Conservation (phyloP, 2,797 vertebrate genomes). For the Lophius americanus region DNA sequence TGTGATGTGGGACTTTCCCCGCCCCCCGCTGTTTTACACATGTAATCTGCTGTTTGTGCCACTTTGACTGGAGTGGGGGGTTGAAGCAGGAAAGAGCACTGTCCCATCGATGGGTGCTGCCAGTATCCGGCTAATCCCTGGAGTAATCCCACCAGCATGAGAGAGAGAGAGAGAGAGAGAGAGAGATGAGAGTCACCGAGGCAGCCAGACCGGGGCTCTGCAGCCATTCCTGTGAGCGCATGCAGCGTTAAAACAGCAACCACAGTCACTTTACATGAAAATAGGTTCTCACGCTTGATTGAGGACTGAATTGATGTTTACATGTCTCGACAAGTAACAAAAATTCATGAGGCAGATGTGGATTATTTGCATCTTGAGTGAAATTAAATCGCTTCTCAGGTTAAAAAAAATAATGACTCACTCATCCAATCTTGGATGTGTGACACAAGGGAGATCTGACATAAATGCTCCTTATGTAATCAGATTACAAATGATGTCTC, state of each 20-base stretch:
- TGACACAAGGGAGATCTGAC: background rate
- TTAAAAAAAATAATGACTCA: background rate
- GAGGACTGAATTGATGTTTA: conserved; percentile 44
- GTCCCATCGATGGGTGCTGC: conserved; percentile 72
- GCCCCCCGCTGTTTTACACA: conserved; percentile 59
- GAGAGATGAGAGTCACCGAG: conserved; percentile 57
- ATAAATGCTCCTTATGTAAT: background rate
- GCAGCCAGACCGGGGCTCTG: conserved; percentile 36
- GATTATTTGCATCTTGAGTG: conserved; percentile 33
- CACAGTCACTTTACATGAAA: conserved; percentile 51
- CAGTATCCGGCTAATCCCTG: conserved; percentile 74
- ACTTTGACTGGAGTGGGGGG: conserved; percentile 62
- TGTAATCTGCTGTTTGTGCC: conserved; percentile 76
- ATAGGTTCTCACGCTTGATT: conserved; percentile 40
- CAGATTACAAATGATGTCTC: background rate
- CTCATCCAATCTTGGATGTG: background rate
- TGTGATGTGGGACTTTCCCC: conserved; percentile 72
- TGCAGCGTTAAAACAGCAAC: conserved; percentile 25
- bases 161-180: conserved; percentile 66
- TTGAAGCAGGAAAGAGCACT: conserved; percentile 59
- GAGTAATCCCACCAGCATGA: conserved; percentile 73
- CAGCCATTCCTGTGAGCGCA: conserved; percentile 4
- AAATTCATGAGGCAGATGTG: conserved; percentile 19
- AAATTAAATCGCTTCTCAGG: conserved; percentile 19
- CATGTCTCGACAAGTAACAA: conserved; percentile 35